Conservation (phyloP, 64 coral and sea anemone genomes). For the Montipora cactus region DNA sequence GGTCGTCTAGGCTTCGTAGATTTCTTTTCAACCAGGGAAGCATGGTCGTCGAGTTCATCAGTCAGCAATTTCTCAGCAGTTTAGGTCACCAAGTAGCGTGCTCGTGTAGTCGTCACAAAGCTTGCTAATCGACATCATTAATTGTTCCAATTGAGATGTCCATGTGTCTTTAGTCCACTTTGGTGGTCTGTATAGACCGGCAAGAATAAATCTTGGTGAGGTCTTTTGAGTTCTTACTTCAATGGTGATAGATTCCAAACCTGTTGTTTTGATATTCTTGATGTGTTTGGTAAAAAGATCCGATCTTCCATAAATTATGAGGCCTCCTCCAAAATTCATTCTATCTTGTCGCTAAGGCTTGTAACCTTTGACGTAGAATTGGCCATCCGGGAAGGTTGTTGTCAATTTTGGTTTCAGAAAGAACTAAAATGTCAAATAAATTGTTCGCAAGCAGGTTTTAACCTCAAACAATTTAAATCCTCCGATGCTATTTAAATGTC, state of each 20-base stretch:
- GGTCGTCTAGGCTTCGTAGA: too few relatives aligned
- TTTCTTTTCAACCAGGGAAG: too few relatives aligned
- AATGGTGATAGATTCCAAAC: constrained; percentile 5
- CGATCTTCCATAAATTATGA: neutral
- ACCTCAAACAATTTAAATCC: neutral
- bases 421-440: neutral
- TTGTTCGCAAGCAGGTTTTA: neutral
- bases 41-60: too few relatives aligned
- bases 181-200: neutral
- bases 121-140: neutral
- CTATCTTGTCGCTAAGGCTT: too few relatives aligned
- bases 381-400: too few relatives aligned
- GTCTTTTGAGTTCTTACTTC: neutral
- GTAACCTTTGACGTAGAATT: too few relatives aligned
- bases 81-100: neutral
- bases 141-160: neutral
- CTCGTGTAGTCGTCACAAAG: neutral
- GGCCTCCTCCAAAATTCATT: too few relatives aligned
- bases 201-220: neutral
- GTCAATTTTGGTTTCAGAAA: neutral
- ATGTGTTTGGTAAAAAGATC: neutral
- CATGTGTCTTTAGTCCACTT: neutral
- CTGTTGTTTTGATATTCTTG: constrained; percentile 1
- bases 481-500: neutral
- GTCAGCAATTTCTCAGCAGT: too few relatives aligned